Evolutionary conservation across 2,888 invertebrate genomes (phyloP), one percentile per base, ranked within the genome.

Genomic region (Tridacna crocea): DNA sequence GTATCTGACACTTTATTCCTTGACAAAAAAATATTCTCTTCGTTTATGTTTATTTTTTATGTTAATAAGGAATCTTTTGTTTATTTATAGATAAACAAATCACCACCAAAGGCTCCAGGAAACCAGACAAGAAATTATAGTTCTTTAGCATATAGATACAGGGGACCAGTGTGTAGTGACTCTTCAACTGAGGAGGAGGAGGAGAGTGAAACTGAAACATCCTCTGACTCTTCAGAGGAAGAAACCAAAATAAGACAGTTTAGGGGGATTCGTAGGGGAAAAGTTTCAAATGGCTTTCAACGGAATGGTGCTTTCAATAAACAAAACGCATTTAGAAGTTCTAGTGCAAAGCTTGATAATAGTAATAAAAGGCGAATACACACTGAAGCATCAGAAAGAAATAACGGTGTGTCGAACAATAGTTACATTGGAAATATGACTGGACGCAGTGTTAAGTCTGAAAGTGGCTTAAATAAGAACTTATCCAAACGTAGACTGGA

Each of bases 161-260:
- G 27, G 27, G 75, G 81, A 36, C 51, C 70, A 51, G 68, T 72
- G 51, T 82, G 68, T 60, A 51, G 72, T 76, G 58, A 61, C 55
- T 82, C 82, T 77, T 87, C 87, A 61, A 68, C 75, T n/a, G 68
- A 76, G 68, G 82, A 82, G 68, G 72, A 74, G 36, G 79, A 76
- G 73, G 84, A 84, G 27, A 83, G 79, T 79, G 84, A 84, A 58
- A 72, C 68, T 63, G 36, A 36, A 36, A 77, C 77, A 79, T 84
- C 87, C 58, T 82, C 82, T 79, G 85, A 86, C 65, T 87, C 87
- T 80, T 84, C 84, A 74, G 83, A 79, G 17, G 87, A 84, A 19
- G 83, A 73, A 60, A 63, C n/a, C 24, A 87, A 61, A 77, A 84
- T 74, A n/a, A 78, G 76, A 66, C 63, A 60, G 27, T 72, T 72